A percentile compares a stretch with the other conserved stretches of the same genome.
phyloP scores from a whole-genome alignment of 2,888 invertebrate species.

The Neoaliturus tenellus region DNA sequence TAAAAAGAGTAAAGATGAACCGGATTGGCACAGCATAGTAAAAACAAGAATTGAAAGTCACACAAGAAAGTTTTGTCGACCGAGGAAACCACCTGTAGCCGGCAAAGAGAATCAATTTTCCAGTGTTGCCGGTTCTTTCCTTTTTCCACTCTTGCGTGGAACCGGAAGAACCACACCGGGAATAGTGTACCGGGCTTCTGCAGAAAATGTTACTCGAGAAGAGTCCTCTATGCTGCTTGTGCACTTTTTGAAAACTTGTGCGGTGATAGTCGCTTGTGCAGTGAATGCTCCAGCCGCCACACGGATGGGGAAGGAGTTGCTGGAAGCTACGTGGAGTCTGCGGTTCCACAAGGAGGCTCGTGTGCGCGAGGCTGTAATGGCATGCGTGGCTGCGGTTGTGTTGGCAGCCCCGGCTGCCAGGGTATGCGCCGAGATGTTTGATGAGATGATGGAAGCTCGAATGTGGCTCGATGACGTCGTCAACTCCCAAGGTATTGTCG shows the following conservation, averaged over 20 bases:
- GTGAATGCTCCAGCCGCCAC: conserved; percentile 80
- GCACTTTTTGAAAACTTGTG: conserved; percentile 81
- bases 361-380: conserved; percentile 80
- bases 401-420: conserved; percentile 78
- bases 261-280: conserved; percentile 80
- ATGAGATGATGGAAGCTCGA: conserved; percentile 79
- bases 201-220: conserved; percentile 50
- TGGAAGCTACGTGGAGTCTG: conserved; percentile 81
- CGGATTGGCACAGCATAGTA: conserved; percentile 76
- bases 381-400: conserved; percentile 80
- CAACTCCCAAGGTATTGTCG: conserved; percentile 75
- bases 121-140: conserved; percentile 85
- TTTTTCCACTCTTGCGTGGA: conserved; percentile 82
- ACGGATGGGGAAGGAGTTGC: conserved; percentile 81
- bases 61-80: conserved; percentile 78
- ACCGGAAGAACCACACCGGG: conserved; percentile 59
- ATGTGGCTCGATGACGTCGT: conserved; percentile 80
- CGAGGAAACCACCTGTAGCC: conserved; percentile 70
- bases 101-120: conserved; percentile 82
- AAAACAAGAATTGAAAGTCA: conserved; percentile 82
- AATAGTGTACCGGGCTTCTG: conserved; percentile 51
- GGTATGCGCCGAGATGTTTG: conserved; percentile 77
- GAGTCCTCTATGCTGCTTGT: conserved; percentile 74
- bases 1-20: conserved; percentile 1
- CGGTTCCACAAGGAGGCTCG: conserved; percentile 81